phyloP scores from a whole-genome alignment of 2,888 invertebrate genomes.

The Synanthedon formicaeformis region DNA sequence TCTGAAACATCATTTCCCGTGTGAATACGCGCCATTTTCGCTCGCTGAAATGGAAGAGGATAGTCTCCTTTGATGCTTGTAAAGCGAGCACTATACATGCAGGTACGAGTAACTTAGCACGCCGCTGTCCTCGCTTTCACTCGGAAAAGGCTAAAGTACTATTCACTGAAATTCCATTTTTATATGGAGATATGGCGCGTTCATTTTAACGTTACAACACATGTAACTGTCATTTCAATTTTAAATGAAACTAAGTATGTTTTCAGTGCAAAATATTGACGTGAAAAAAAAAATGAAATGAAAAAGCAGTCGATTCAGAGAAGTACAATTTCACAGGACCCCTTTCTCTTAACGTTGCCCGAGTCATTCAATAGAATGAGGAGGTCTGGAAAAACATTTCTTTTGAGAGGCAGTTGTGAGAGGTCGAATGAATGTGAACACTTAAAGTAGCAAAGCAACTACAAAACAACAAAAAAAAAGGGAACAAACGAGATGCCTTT shows the following conservation, averaged over 20 bases:
- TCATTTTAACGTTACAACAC: too few species aligned
- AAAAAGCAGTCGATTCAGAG: too few species aligned
- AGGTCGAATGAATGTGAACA: conserved; percentile 21
- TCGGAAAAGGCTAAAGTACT: background rate
- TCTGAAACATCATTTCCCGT: conserved; percentile 44
- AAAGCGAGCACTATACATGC: conserved; percentile 8
- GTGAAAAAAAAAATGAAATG: too few species aligned
- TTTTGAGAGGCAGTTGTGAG: conserved; percentile 6
- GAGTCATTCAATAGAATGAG: conserved; percentile 4
- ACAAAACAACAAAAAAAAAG: background rate
- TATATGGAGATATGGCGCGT: too few species aligned
- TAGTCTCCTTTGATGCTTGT: conserved; percentile 41
- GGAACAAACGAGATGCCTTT: too few species aligned
- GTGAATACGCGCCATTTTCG: conserved; percentile 52
- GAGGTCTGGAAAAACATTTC: conserved; percentile 2
- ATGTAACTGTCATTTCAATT: too few species aligned
- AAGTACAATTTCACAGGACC: conserved; percentile 7
- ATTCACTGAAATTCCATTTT: background rate
- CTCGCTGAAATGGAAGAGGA: conserved; percentile 36
- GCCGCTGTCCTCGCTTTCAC: background rate
- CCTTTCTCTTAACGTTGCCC: conserved; percentile 11
- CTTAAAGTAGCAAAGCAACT: conserved; percentile 4
- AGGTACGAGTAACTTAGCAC: background rate
- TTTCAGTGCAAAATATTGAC: too few species aligned
- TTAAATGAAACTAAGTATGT: too few species aligned